These are phyloP conservation scores for Eospalax fontanierii DNA, from an alignment of 2,797 vertebrate species.

Conservation along the genomic window DNA sequence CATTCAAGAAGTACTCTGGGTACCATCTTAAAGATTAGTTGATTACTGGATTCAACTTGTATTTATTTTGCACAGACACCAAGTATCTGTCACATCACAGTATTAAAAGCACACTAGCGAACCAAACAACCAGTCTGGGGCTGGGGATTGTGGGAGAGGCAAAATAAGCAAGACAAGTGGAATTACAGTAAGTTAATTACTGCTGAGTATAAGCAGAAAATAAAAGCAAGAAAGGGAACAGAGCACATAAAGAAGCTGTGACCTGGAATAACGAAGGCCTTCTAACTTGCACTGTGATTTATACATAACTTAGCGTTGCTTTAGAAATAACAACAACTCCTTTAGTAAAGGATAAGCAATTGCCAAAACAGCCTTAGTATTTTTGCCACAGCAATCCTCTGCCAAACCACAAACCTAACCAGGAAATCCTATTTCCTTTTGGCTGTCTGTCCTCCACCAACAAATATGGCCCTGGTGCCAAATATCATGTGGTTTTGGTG, in stretches of 20 bases:
- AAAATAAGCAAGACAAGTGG: neutral
- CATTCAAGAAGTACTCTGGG: constrained; percentile 31
- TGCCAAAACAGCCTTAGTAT: neutral
- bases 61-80: neutral
- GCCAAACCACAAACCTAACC: constrained; percentile 17
- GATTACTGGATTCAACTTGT: constrained; percentile 29
- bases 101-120: neutral
- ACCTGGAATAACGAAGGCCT: neutral
- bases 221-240: neutral
- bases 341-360: constrained; percentile 13
- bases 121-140: neutral
- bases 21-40: constrained; percentile 29
- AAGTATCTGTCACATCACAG: neutral
- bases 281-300: neutral
- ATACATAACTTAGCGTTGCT: neutral
- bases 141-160: neutral
- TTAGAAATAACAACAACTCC: neutral
- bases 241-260: neutral
- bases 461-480: neutral
- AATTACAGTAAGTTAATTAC: neutral
- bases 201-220: neutral
- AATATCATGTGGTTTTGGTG: neutral
- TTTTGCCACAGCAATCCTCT: neutral
- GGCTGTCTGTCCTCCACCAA: neutral
- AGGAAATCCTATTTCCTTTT: constrained; percentile 62